Conservation (phyloP, 2,797 vertebrate genomes). For the Eulemur coronatus region DNA sequence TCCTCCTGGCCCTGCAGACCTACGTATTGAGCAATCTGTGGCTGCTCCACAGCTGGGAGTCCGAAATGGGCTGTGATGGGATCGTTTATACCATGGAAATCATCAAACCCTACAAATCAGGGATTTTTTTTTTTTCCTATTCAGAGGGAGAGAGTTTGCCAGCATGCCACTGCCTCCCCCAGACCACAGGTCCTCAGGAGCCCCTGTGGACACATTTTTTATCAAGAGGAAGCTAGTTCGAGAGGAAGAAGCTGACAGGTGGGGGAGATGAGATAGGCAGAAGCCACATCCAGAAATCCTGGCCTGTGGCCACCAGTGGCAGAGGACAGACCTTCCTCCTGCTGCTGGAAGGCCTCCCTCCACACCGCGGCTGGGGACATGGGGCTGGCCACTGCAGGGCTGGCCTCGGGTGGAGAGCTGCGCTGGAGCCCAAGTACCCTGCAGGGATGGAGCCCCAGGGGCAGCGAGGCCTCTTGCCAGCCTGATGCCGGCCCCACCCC, state of each 20-base stretch:
- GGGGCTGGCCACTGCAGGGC: background rate
- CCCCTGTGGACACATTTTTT: background rate
- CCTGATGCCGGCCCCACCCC: background rate
- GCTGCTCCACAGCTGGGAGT: background rate
- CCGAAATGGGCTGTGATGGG: rapidly evolving
- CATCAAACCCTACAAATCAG: rapidly evolving
- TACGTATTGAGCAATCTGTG: background rate
- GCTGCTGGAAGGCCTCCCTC: background rate
- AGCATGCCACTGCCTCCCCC: background rate
- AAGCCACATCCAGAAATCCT: rapidly evolving
- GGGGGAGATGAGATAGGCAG: background rate
- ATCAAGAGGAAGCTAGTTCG: background rate
- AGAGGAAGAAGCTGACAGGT: background rate
- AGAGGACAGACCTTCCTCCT: background rate
- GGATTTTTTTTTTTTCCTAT: rapidly evolving
- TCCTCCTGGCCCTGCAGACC: background rate
- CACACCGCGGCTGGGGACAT: rapidly evolving
- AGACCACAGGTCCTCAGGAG: rapidly evolving
- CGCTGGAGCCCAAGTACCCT: background rate
- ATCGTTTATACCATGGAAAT: background rate
- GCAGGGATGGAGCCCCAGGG: background rate
- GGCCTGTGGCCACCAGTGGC: rapidly evolving
- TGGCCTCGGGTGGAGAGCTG: background rate
- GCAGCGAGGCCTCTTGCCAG: rapidly evolving
- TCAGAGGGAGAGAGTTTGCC: background rate